phyloP scores from a whole-genome alignment of 2,888 invertebrate genomes.

The Ceratothoa steindachneri region DNA sequence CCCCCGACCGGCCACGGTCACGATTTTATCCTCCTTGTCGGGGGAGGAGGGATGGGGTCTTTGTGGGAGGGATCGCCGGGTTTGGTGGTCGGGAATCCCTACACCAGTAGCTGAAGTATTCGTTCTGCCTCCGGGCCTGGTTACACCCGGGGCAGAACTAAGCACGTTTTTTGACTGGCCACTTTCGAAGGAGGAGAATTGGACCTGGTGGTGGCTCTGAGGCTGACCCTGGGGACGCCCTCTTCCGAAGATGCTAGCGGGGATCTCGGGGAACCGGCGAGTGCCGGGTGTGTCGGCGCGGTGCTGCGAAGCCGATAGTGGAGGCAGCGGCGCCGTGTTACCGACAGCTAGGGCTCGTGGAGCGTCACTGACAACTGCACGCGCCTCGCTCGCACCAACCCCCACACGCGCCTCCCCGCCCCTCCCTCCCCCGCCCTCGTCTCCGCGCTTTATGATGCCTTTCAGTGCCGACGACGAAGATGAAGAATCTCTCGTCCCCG shows the following conservation, averaged over 20 bases:
- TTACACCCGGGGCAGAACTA: conserved; percentile 42
- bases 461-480: conserved; percentile 6
- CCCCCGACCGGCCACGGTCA: conserved; percentile 35
- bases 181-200: conserved; percentile 14
- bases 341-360: conserved; percentile 15
- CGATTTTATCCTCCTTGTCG: conserved; percentile 30
- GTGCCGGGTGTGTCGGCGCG: neutral
- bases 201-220: neutral
- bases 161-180: conserved; percentile 42
- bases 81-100: neutral
- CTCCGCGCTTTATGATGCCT: conserved; percentile 2
- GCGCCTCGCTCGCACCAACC: conserved; percentile 25
- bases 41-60: too few relatives aligned
- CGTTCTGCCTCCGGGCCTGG: conserved; percentile 28
- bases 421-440: conserved; percentile 16
- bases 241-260: neutral
- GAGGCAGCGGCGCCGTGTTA: too few relatives aligned
- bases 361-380: conserved; percentile 29
- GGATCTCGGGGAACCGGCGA: too few relatives aligned
- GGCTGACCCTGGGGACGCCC: conserved; percentile 1
- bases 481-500: conserved; percentile 12
- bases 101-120: neutral
- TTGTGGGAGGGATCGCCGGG: neutral
- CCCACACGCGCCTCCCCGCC: conserved; percentile 11
- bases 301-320: too few relatives aligned